Conservation (phyloP, 1,140 invertebrate species). For the Temnothorax longispinosus region DNA sequence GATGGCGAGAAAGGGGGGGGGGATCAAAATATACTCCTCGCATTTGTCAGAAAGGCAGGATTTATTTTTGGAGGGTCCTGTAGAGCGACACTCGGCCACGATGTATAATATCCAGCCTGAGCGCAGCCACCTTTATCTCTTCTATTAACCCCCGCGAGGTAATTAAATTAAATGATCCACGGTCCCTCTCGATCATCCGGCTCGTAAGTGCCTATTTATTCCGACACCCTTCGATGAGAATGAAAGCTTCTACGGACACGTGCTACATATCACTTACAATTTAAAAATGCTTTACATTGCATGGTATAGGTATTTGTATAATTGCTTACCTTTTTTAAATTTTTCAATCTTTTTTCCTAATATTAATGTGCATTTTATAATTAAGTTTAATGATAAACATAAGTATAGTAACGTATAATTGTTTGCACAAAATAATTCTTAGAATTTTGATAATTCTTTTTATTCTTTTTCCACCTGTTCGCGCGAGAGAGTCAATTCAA, state of each 20-base stretch:
- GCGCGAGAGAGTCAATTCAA: background rate
- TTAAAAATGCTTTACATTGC: background rate
- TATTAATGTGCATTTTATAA: background rate
- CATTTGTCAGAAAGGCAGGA: slow-evolving; percentile 59
- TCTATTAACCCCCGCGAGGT: slow-evolving; percentile 83
- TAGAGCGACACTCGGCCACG: slow-evolving; percentile 60
- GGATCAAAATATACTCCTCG: slow-evolving; percentile 9
- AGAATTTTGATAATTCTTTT: background rate
- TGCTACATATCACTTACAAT: slow-evolving; percentile 28
- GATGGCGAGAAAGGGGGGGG: background rate
- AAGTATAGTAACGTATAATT: background rate
- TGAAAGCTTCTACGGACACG: slow-evolving; percentile 37
- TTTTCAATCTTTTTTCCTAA: background rate
- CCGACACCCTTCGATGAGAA: slow-evolving; percentile 71
- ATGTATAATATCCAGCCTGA: slow-evolving; percentile 77
- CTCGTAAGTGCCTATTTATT: slow-evolving; percentile 81
- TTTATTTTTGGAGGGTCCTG: slow-evolving; percentile 72
- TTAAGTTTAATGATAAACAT: background rate
- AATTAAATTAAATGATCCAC: slow-evolving; percentile 86
- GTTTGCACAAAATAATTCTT: background rate
- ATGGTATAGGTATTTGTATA: background rate
- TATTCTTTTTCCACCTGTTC: background rate
- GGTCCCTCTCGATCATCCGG: slow-evolving; percentile 83
- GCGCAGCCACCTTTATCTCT: slow-evolving; percentile 82
- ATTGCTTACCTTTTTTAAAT: background rate